Conservation (phyloP, 2,113 vertebrate genomes). For the Miniopterus natalensis region DNA sequence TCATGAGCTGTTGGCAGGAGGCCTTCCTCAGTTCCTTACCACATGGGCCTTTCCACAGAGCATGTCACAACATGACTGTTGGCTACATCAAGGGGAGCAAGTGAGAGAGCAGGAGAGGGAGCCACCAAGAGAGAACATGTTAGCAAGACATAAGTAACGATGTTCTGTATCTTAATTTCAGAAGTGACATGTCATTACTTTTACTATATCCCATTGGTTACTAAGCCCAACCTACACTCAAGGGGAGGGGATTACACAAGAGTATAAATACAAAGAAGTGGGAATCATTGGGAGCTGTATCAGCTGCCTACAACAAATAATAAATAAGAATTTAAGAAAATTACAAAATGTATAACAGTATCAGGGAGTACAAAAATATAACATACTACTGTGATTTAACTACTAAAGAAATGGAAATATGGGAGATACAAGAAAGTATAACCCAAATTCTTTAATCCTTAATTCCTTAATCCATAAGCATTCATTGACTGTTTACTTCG, state of each 20-base stretch:
- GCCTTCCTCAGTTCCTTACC: background rate
- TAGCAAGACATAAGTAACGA: background rate
- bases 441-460: slow-evolving; percentile 9
- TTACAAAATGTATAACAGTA: background rate
- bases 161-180: background rate
- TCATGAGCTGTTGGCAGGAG: background rate
- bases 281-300: background rate
- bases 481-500: slow-evolving; percentile 16
- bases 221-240: background rate
- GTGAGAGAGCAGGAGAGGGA: background rate
- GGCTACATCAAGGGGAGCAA: background rate
- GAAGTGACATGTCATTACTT: background rate
- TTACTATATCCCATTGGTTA: background rate
- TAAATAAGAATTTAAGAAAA: slow-evolving; percentile 54
- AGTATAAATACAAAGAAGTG: background rate
- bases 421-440: background rate
- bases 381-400: slow-evolving; percentile 2
- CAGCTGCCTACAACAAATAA: slow-evolving; percentile 28
- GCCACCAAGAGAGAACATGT: background rate
- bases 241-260: background rate
- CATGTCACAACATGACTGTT: background rate
- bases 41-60: background rate
- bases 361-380: background rate
- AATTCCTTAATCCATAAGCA: slow-evolving; percentile 19
- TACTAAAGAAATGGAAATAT: slow-evolving; percentile 7